phyloP scores from a whole-genome alignment of 2,888 invertebrate genomes.

The Amaurobius ferox region DNA sequence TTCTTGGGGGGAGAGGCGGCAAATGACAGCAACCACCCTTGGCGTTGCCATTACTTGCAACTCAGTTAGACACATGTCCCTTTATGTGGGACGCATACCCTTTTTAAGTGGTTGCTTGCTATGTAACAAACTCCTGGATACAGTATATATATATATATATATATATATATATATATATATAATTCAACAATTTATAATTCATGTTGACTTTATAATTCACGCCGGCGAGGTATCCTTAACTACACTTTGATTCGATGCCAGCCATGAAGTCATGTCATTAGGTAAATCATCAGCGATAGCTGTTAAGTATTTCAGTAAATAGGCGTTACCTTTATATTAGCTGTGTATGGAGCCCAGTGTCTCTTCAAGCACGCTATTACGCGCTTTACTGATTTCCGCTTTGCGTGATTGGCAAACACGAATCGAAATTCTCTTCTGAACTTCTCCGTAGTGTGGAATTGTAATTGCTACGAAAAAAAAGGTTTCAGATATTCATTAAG shows the following conservation, averaged over 20 bases:
- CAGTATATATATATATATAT: no score
- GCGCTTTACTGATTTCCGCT: conserved; percentile 35
- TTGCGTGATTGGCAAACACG: conserved; percentile 22
- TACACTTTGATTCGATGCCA: conserved; percentile 17
- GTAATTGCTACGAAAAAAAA: conserved; percentile 1
- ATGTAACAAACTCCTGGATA: no score
- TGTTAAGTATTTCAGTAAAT: conserved; percentile 29
- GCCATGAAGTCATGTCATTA: conserved; percentile 13
- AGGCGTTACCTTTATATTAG: conserved; percentile 27
- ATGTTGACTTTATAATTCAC: not conserved
- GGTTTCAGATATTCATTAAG: not conserved
- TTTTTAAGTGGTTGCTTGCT: no score
- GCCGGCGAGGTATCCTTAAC: not conserved
- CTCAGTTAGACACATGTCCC: no score
- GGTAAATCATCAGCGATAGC: conserved; percentile 35
- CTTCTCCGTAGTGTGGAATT: conserved; percentile 1
- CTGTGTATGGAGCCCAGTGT: not conserved
- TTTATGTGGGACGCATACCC: no score
- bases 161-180: no score
- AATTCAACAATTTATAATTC: not conserved
- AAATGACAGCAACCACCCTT: no score
- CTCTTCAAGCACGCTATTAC: conserved; percentile 14
- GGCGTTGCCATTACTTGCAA: no score
- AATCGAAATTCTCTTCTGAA: not conserved
- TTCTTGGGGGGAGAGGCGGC: no score